Conservation (phyloP, 2,888 invertebrate genomes). For the Hemicrepidius hirtus region DNA sequence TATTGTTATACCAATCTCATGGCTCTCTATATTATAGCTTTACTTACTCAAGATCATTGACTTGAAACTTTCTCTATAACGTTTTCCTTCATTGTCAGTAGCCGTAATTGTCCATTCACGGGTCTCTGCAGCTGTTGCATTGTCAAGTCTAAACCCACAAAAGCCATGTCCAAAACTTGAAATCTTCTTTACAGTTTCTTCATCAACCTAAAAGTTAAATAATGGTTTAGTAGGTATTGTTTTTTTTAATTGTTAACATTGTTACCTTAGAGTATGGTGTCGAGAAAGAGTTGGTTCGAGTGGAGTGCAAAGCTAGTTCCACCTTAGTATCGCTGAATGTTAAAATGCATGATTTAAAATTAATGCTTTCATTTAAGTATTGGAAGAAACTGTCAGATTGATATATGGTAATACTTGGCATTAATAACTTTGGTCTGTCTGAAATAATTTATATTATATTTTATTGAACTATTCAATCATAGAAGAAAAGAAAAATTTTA, state of each 20-base stretch:
- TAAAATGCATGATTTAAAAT: slow-evolving; percentile 1
- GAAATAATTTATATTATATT: not conserved
- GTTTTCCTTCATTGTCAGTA: not conserved
- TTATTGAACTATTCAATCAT: too few relatives aligned
- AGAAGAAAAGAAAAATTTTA: too few relatives aligned
- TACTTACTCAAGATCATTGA: not conserved
- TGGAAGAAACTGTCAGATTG: slow-evolving; percentile 19
- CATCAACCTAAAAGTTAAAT: not conserved
- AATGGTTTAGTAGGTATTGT: not conserved
- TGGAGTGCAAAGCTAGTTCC: slow-evolving; percentile 2
- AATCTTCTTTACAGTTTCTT: not conserved
- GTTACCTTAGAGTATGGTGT: not conserved
- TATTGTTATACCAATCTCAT: not conserved
- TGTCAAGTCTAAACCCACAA: slow-evolving; percentile 27
- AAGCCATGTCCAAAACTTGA: slow-evolving; percentile 14
- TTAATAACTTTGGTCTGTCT: slow-evolving; percentile 21
- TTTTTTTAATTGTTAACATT: not conserved
- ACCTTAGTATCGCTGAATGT: slow-evolving; percentile 9
- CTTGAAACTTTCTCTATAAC: slow-evolving; percentile 10
- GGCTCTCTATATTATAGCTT: not conserved
- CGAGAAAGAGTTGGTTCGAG: not conserved
- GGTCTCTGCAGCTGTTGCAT: not conserved
- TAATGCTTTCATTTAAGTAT: slow-evolving; percentile 16
- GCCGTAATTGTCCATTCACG: slow-evolving; percentile 13
- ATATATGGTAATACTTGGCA: not conserved